These are phyloP conservation scores for Heliocidaris erythrogramma DNA, from an alignment of 35 echinoderm and acorn worm genomes.

Conservation along the genomic window DNA sequence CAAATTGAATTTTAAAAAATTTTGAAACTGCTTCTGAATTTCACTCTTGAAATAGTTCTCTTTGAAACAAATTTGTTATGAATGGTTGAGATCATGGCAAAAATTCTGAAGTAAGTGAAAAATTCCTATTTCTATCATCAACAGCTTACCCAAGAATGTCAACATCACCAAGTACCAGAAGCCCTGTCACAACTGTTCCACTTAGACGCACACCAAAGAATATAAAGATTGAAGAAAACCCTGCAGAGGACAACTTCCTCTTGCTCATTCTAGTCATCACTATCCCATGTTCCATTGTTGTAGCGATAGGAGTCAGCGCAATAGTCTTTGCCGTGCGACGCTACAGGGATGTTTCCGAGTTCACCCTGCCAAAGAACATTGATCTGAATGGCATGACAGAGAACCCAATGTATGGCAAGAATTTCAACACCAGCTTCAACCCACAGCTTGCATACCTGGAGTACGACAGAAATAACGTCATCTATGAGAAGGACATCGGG, in stretches of 20 bases:
- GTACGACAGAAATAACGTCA: slow-evolving; percentile 81
- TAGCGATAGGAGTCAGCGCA: slow-evolving; percentile 32
- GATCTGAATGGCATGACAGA: slow-evolving; percentile 59
- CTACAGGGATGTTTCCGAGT: slow-evolving; percentile 54
- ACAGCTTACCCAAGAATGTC: background rate
- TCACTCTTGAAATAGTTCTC: too few relatives aligned
- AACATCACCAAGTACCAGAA: background rate
- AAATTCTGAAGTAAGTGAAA: too few relatives aligned
- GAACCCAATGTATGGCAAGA: slow-evolving; percentile 89
- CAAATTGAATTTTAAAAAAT: too few relatives aligned
- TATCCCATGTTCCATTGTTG: slow-evolving; percentile 32
- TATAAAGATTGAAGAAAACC: background rate
- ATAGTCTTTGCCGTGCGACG: slow-evolving; percentile 28
- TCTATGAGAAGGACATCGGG: slow-evolving; percentile 85
- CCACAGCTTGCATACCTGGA: slow-evolving; percentile 75
- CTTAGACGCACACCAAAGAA: background rate
- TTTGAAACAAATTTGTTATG: too few relatives aligned
- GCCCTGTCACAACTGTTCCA: background rate
- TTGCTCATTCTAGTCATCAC: slow-evolving; percentile 57
- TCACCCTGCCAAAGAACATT: slow-evolving; percentile 68
- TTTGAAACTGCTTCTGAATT: too few relatives aligned
- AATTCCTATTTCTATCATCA: background rate
- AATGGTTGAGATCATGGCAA: too few relatives aligned
- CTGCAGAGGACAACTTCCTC: background rate
- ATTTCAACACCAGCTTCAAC: slow-evolving; percentile 77